These are phyloP conservation scores for Sisyra terminalis DNA, from an alignment of 2,888 invertebrate species.

Conservation along the genomic window DNA sequence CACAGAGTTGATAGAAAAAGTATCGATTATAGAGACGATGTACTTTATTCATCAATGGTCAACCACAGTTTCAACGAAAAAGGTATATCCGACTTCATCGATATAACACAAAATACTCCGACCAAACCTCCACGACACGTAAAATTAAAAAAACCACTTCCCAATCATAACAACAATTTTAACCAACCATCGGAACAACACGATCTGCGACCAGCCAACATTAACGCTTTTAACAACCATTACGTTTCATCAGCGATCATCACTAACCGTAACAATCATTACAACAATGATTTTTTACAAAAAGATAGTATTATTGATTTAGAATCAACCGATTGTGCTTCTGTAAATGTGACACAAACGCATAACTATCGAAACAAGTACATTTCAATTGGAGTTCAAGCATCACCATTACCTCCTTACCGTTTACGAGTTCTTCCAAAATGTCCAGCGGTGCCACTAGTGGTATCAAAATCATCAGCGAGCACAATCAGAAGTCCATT, in stretches of 20 bases:
- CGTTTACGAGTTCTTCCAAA: slow-evolving; percentile 40
- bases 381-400: slow-evolving; percentile 28
- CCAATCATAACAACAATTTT: slow-evolving; percentile 10
- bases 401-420: slow-evolving; percentile 29
- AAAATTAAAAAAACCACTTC: slow-evolving; percentile 12
- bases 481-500: neutral
- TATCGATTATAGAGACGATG: slow-evolving; percentile 23
- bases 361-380: slow-evolving; percentile 17
- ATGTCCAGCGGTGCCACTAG: slow-evolving; percentile 7
- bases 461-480: neutral
- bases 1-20: slow-evolving; percentile 25
- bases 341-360: neutral
- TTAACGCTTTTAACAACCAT: neutral
- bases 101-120: slow-evolving; percentile 27
- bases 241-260: neutral
- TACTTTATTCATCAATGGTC: slow-evolving; percentile 31
- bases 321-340: neutral
- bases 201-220: too few species aligned
- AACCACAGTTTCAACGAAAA: slow-evolving; percentile 31
- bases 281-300: neutral
- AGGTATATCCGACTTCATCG: slow-evolving; percentile 31
- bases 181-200: neutral
- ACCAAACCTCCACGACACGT: slow-evolving; percentile 19
- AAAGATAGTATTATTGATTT: neutral
- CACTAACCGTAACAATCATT: neutral